Evolutionary conservation across 2,797 vertebrate genomes (phyloP).

Genomic region (Galagoides demidoff): DNA sequence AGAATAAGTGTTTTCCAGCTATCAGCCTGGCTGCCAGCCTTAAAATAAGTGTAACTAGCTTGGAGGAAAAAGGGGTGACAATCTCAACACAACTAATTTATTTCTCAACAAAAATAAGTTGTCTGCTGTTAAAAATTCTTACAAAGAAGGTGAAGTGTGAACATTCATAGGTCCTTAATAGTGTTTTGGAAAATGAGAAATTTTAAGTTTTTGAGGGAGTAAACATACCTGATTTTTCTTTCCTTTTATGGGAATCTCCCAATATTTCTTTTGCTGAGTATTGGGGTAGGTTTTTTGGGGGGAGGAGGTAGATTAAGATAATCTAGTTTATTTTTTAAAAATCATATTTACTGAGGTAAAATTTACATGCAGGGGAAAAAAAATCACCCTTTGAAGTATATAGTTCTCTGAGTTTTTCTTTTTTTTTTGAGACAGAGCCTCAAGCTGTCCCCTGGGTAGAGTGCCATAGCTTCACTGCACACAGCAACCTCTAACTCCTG

Average conservation of each 20-base stretch:
- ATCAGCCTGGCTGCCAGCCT: neutral
- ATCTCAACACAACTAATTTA: neutral
- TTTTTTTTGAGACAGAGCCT: too few relatives aligned
- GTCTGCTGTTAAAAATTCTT: neutral
- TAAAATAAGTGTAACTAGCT: neutral
- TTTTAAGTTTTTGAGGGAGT: neutral
- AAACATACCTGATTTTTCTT: neutral
- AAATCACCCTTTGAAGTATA: neutral
- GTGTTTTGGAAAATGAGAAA: neutral
- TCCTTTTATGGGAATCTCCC: neutral
- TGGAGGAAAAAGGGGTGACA: neutral
- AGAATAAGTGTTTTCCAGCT: neutral
- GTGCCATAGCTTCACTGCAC: too few relatives aligned
- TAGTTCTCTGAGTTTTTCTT: conserved; percentile 13
- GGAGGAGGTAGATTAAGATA: neutral
- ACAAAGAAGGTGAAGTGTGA: neutral
- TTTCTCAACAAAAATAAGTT: conserved; percentile 17
- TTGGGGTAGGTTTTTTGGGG: neutral
- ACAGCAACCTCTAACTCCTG: too few relatives aligned
- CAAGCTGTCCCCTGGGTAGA: too few relatives aligned
- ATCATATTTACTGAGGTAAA: neutral
- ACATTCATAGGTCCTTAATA: neutral
- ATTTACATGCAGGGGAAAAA: neutral
- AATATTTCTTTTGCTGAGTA: neutral
- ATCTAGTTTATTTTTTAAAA: neutral